Percentiles rank a stretch among this genome's conserved stretches.
These are phyloP conservation scores for Pampusana beccarii DNA, from an alignment of 2,113 vertebrate genomes.

Conservation along the genomic window DNA sequence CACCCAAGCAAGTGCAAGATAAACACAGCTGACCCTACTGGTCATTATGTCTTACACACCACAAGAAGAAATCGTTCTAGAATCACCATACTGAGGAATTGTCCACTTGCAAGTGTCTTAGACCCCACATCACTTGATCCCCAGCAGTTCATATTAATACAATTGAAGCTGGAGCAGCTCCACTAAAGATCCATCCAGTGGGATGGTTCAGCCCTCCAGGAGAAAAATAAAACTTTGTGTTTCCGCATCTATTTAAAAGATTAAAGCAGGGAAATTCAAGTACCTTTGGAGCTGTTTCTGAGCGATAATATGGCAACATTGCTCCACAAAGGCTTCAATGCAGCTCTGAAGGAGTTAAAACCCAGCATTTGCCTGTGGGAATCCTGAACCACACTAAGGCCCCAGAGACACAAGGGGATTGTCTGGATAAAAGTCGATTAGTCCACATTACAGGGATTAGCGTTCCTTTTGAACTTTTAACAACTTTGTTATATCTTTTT, in stretches of 20 bases:
- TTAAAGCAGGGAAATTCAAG: not conserved
- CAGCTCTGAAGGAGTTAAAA: slow-evolving; percentile 13
- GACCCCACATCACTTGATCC: accelerated
- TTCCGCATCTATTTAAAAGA: not conserved
- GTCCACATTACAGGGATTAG: slow-evolving; percentile 60
- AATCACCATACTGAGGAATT: accelerated
- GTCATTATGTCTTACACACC: accelerated
- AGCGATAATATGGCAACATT: not conserved
- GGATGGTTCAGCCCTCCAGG: not conserved
- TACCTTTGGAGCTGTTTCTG: not conserved
- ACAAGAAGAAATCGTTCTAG: accelerated
- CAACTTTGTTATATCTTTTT: slow-evolving; percentile 42
- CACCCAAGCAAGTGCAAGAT: not conserved
- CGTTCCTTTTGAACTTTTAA: slow-evolving; percentile 52
- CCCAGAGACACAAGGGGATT: slow-evolving; percentile 27
- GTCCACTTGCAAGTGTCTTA: accelerated
- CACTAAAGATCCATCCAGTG: not conserved
- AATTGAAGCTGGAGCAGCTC: not conserved
- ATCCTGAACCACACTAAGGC: not conserved
- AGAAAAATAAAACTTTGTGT: not conserved
- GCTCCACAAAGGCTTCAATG: not conserved
- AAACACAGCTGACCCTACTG: not conserved
- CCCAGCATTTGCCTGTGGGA: not conserved
- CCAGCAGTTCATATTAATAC: not conserved
- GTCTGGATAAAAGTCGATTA: slow-evolving; percentile 63